Conservation (phyloP, 2,113 vertebrate genomes). For the Pituophis catenifer region DNA sequence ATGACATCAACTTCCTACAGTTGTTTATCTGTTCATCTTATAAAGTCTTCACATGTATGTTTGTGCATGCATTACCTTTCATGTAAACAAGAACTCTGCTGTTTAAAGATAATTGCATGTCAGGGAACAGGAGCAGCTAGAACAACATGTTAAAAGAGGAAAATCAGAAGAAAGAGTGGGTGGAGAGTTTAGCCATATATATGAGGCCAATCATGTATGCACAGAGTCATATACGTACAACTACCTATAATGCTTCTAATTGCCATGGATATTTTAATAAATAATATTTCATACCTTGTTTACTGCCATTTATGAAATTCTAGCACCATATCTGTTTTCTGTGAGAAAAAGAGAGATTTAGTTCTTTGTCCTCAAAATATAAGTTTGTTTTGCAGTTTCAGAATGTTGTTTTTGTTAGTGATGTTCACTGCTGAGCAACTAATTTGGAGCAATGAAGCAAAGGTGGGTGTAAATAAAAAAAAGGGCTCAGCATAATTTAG, state of each 20-base stretch:
- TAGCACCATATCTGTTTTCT: background rate
- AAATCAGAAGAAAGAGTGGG: background rate
- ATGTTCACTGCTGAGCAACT: background rate
- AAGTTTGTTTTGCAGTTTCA: background rate
- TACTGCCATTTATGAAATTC: background rate
- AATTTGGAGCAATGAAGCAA: slow-evolving; percentile 11
- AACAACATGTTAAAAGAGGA: background rate
- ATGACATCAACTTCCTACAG: background rate
- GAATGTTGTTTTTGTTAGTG: background rate
- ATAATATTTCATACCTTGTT: background rate
- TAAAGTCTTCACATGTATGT: background rate
- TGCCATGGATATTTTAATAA: background rate
- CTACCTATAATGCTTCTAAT: background rate
- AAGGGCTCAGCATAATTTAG: background rate
- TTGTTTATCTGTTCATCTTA: background rate
- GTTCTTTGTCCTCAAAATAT: background rate
- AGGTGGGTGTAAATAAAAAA: background rate
- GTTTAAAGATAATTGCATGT: background rate
- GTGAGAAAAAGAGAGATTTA: background rate
- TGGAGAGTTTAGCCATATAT: background rate
- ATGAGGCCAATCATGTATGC: background rate
- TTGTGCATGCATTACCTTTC: background rate
- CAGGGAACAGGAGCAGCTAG: background rate
- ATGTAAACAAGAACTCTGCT: background rate
- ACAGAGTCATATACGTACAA: background rate